A percentile compares a stretch with the other conserved stretches of the same genome.
phyloP scores from a whole-genome alignment of 37 sponge, comb jelly and placozoan species.

The Dysidea cf. avara region DNA sequence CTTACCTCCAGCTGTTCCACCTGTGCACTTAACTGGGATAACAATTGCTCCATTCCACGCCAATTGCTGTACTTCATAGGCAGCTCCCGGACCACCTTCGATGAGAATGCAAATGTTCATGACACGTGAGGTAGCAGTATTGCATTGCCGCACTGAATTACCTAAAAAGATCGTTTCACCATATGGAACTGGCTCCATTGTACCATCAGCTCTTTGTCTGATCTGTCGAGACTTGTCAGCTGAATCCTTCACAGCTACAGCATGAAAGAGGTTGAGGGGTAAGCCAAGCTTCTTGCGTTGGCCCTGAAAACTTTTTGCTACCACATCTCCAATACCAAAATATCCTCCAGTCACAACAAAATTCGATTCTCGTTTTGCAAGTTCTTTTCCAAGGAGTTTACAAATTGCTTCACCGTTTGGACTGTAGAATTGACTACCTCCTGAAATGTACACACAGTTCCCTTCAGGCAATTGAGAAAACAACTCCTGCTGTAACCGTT shows the following conservation, averaged over 20 bases:
- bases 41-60: conserved; percentile 76
- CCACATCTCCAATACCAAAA: conserved; percentile 81
- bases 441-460: too few species aligned
- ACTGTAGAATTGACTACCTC: conserved; percentile 67
- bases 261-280: too few species aligned
- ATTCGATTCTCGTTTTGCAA: conserved; percentile 53
- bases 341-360: conserved; percentile 81
- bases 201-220: too few species aligned
- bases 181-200: too few species aligned
- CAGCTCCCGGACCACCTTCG: conserved; percentile 90
- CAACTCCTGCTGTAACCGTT: too few species aligned
- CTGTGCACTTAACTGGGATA: conserved; percentile 74
- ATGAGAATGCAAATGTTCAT: conserved; percentile 63
- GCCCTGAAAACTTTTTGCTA: conserved; percentile 55
- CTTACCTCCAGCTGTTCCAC: conserved; percentile 80
- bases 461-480: too few species aligned
- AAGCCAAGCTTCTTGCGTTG: too few species aligned
- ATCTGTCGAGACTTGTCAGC: too few species aligned
- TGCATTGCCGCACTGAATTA: conserved; percentile 69
- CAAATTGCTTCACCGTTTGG: conserved; percentile 60
- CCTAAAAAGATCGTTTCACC: too few species aligned
- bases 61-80: conserved; percentile 87
- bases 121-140: conserved; percentile 54
- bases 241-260: too few species aligned
- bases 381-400: conserved; percentile 48